These are phyloP conservation scores for Chironomus striatipennis DNA, from an alignment of 1,140 invertebrate genomes.

Conservation along the genomic window DNA sequence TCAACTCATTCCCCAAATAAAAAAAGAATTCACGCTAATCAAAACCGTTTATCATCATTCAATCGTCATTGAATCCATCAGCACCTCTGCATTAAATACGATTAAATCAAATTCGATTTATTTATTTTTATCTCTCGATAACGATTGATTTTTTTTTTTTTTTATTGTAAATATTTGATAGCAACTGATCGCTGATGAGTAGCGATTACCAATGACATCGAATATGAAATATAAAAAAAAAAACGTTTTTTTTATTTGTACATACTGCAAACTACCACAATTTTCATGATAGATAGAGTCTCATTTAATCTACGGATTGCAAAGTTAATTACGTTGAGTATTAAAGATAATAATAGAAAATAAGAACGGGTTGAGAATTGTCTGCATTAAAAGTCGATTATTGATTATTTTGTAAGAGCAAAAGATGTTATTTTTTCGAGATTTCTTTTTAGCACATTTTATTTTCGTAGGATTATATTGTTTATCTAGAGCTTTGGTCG, in stretches of 20 bases:
- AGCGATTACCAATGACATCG: slow-evolving; percentile 10
- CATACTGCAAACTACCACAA: no score
- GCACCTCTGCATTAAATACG: slow-evolving; percentile 14
- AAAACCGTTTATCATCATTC: no score
- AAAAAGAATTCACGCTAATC: no score
- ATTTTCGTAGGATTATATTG: no score
- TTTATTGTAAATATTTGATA: slow-evolving; percentile 20
- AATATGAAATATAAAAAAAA: no score
- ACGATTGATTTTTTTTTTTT: slow-evolving; percentile 6
- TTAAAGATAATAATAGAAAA: not conserved
- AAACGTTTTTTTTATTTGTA: not conserved
- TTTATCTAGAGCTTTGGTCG: no score
- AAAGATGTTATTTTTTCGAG: not conserved
- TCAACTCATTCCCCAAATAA: no score
- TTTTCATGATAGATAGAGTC: no score
- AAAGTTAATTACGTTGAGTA: slow-evolving; percentile 17
- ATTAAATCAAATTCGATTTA: slow-evolving; percentile 24
- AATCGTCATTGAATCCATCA: not conserved
- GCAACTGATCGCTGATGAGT: slow-evolving; percentile 20
- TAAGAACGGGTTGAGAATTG: not conserved
- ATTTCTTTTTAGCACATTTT: no score
- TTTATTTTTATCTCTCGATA: slow-evolving; percentile 22
- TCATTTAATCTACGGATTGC: not conserved
- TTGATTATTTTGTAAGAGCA: slow-evolving; percentile 20
- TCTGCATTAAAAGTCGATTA: slow-evolving; percentile 22